These are phyloP conservation scores for Drosophila bunnanda DNA, from an alignment of 2,888 invertebrate species.

Conservation along the genomic window DNA sequence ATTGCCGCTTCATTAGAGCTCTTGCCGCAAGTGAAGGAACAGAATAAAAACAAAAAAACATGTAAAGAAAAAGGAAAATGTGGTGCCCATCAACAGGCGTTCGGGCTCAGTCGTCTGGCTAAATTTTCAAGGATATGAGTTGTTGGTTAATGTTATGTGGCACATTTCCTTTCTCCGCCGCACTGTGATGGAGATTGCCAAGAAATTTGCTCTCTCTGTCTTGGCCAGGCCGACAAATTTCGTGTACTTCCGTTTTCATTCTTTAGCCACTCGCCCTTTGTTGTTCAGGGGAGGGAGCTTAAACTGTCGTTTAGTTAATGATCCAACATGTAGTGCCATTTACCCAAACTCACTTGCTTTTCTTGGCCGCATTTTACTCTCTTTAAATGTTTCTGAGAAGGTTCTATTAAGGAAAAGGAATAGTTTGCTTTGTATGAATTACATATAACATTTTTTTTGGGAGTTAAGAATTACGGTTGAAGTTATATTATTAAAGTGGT, in stretches of 20 bases:
- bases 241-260: conserved; percentile 12
- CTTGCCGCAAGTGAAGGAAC: conserved; percentile 25
- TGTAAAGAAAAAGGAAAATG: conserved; percentile 35
- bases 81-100: conserved; percentile 76
- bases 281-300: conserved; percentile 57
- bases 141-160: conserved; percentile 81
- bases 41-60: too few relatives aligned
- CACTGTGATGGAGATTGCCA: conserved; percentile 23
- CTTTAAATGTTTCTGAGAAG: background rate
- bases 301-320: conserved; percentile 81
- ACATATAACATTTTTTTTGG: too few relatives aligned
- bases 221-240: conserved; percentile 30
- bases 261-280: conserved; percentile 25
- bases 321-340: conserved; percentile 70
- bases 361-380: conserved; percentile 4
- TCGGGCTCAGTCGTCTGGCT: conserved; percentile 33
- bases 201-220: conserved; percentile 33
- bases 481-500: background rate
- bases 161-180: conserved; percentile 66
- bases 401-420: background rate
- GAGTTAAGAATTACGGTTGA: background rate
- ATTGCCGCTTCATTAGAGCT: conserved; percentile 73
- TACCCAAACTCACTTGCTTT: conserved; percentile 21
- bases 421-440: background rate
- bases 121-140: conserved; percentile 76